Evolutionary conservation across 2,888 invertebrate species (phyloP).

Genomic region (Apomyelois bistriatella): DNA sequence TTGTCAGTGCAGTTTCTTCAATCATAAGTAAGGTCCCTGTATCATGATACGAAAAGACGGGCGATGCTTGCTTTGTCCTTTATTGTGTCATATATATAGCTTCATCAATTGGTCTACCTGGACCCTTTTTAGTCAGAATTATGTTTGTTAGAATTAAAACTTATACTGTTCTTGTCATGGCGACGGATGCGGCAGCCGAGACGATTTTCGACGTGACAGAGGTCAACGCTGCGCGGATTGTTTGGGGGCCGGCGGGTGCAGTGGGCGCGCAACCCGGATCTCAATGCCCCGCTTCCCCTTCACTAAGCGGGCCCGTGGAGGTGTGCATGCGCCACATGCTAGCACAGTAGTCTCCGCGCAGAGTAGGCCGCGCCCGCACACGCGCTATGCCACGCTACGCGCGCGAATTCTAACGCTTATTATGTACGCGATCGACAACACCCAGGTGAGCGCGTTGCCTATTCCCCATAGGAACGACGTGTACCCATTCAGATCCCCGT

Average conservation of each 20-base stretch:
- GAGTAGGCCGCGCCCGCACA: slow-evolving; percentile 58
- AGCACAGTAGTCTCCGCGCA: slow-evolving; percentile 62
- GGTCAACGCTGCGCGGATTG: slow-evolving; percentile 53
- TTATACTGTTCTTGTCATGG: no score
- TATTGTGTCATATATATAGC: no score
- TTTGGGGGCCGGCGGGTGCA: slow-evolving; percentile 70
- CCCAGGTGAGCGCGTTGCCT: slow-evolving; percentile 70
- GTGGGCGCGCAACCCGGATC: slow-evolving; percentile 78
- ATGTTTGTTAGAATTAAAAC: no score
- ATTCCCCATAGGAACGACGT: slow-evolving; percentile 32
- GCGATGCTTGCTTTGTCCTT: no score
- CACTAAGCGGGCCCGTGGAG: slow-evolving; percentile 65
- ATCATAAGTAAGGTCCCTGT: no score
- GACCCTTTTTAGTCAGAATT: no score
- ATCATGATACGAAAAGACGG: no score
- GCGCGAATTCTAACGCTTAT: slow-evolving; percentile 54
- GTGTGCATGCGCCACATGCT: slow-evolving; percentile 48
- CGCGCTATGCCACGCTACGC: slow-evolving; percentile 56
- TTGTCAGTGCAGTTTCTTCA: no score
- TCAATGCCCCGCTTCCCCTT: slow-evolving; percentile 76
- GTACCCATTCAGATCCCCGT: slow-evolving; percentile 25
- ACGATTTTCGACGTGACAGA: slow-evolving; percentile 50
- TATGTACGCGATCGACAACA: slow-evolving; percentile 75
- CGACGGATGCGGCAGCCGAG: slow-evolving; percentile 41
- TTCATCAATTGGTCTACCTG: no score